A percentile compares a stretch with the other conserved stretches of the same genome.
phyloP scores from a whole-genome alignment of 2,888 invertebrate genomes.

The Mimas tiliae region DNA sequence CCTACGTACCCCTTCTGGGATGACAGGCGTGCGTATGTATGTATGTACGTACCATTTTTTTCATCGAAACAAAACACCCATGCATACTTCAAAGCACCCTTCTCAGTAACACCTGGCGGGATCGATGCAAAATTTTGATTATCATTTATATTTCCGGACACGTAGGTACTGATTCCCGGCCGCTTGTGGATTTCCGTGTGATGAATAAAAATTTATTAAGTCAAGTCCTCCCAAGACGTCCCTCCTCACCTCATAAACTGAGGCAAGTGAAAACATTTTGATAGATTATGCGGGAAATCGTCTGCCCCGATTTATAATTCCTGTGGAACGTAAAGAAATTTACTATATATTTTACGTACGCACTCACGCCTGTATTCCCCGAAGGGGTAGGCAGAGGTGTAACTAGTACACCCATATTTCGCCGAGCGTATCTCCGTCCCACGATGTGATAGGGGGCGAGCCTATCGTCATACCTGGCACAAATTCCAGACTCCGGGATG shows the following conservation, averaged over 20 bases:
- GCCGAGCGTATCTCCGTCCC: no score
- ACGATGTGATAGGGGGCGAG: no score
- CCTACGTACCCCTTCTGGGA: no score
- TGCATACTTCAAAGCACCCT: background rate
- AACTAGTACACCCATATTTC: no score
- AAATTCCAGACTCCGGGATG: no score
- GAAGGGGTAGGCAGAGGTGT: no score
- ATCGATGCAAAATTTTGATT: conserved; percentile 53
- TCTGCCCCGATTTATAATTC: background rate
- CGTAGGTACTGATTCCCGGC: conserved; percentile 61
- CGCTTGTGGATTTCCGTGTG: conserved; percentile 54
- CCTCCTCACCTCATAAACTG: conserved; percentile 51
- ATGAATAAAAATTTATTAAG: conserved; percentile 59
- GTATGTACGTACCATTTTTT: no score
- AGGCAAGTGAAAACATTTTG: conserved; percentile 55
- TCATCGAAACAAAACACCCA: background rate
- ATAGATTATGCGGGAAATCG: conserved; percentile 39
- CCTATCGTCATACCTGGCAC: no score
- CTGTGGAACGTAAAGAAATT: background rate
- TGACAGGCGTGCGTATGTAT: no score
- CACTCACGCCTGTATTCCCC: no score
- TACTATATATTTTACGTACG: background rate
- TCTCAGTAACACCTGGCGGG: background rate
- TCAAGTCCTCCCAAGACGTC: conserved; percentile 24
- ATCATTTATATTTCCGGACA: conserved; percentile 60